A percentile compares a stretch with the other conserved stretches of the same genome.
These are phyloP conservation scores for Hemitrygon akajei DNA, from an alignment of 2,797 vertebrate species.

Conservation along the genomic window DNA sequence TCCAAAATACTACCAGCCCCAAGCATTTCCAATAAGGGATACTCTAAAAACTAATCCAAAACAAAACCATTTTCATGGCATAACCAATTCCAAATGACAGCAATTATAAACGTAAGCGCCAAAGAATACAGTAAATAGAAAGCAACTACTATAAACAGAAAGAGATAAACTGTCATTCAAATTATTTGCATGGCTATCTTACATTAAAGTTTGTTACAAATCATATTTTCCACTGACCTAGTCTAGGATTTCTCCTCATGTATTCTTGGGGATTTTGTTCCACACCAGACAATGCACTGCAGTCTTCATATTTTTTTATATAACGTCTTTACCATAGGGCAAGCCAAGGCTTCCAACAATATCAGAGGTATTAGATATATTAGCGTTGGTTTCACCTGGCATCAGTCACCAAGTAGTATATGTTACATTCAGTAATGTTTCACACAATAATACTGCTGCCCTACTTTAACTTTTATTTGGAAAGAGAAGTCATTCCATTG, in stretches of 20 bases:
- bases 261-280: neutral
- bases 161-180: neutral
- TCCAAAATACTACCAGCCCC: no score
- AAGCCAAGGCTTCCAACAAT: neutral
- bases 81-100: conserved; percentile 1
- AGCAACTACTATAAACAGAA: neutral
- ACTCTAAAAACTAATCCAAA: neutral
- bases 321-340: neutral
- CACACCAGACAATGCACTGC: neutral
- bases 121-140: neutral
- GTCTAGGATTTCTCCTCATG: neutral
- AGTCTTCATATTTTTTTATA: neutral
- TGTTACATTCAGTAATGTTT: neutral
- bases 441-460: neutral
- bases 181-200: neutral
- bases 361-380: neutral
- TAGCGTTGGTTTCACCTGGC: neutral
- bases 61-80: neutral
- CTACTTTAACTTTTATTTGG: neutral
- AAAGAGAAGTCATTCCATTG: neutral
- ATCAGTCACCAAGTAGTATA: neutral
- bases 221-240: neutral
- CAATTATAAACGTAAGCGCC: neutral
- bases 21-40: no score
- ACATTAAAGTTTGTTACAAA: neutral